Conservation (phyloP, 2,797 vertebrate species). For the Sebastes goodei region DNA sequence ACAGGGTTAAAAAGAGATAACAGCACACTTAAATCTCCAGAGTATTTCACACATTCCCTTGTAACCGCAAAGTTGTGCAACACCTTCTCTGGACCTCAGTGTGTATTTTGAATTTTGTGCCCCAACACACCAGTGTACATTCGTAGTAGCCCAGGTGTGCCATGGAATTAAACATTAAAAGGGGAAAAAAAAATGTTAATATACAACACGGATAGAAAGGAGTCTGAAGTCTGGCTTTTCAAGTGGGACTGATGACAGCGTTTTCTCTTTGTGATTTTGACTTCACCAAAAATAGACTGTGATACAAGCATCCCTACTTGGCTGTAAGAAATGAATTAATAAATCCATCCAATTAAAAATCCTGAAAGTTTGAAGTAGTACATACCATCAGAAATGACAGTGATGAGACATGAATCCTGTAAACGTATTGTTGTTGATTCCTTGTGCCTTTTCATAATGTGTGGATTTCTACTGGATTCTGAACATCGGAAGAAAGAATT, state of each 20-base stretch:
- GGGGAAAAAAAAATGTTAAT: background rate
- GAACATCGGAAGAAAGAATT: background rate
- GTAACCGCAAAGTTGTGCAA: background rate
- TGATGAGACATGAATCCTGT: background rate
- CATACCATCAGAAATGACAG: background rate
- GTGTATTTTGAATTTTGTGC: background rate
- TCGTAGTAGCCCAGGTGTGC: background rate
- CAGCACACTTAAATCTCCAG: background rate
- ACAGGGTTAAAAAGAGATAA: conserved; percentile 16
- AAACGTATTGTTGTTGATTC: background rate
- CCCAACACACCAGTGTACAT: background rate
- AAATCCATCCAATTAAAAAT: background rate
- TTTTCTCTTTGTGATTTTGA: background rate
- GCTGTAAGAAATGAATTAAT: background rate
- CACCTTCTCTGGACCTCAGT: background rate
- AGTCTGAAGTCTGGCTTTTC: background rate
- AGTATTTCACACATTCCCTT: background rate
- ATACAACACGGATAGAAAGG: background rate
- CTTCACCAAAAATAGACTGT: background rate
- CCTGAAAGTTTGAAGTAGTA: background rate
- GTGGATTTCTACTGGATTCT: background rate
- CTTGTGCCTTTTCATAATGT: background rate
- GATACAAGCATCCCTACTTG: background rate
- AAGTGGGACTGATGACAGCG: background rate
- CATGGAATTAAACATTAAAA: background rate